Conservation (phyloP, 2,888 invertebrate genomes). For the Ferdinandea cuprea region DNA sequence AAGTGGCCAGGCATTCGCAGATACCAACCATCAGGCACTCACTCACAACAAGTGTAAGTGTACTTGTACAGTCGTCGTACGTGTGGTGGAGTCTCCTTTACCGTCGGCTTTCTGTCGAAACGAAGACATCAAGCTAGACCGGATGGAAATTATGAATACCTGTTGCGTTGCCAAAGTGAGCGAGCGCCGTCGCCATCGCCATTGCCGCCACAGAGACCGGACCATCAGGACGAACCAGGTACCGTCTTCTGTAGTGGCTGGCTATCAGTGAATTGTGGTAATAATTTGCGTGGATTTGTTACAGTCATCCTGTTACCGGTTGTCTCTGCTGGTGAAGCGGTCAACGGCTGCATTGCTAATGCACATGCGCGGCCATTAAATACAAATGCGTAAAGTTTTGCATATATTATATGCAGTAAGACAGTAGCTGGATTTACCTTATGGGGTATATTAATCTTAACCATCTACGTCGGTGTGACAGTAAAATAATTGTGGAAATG, state of each 20-base stretch:
- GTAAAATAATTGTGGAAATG: neutral
- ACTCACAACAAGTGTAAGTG: conserved; percentile 63
- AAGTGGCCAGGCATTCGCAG: conserved; percentile 16
- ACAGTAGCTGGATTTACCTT: conserved; percentile 47
- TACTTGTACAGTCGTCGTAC: neutral
- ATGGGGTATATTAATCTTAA: conserved; percentile 54
- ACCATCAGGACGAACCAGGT: conserved; percentile 53
- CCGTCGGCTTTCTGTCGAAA: conserved; percentile 43
- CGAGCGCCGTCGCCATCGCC: conserved; percentile 19
- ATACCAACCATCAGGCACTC: too few species aligned
- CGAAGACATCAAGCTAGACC: conserved; percentile 71
- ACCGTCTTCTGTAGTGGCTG: conserved; percentile 11
- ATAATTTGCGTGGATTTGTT: conserved; percentile 66
- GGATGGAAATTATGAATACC: conserved; percentile 72
- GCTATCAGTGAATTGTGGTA: conserved; percentile 36
- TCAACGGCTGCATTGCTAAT: conserved; percentile 41
- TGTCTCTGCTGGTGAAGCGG: conserved; percentile 40
- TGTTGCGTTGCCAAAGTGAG: conserved; percentile 41
- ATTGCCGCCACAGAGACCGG: conserved; percentile 32
- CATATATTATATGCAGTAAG: conserved; percentile 37
- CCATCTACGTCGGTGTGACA: conserved; percentile 18
- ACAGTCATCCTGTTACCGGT: conserved; percentile 68
- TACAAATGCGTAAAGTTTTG: conserved; percentile 47
- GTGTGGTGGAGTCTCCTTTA: conserved; percentile 29
- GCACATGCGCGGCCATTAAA: conserved; percentile 36